These are phyloP conservation scores for Spilogale gracilis DNA, from an alignment of 2,113 vertebrate species.

Conservation along the genomic window DNA sequence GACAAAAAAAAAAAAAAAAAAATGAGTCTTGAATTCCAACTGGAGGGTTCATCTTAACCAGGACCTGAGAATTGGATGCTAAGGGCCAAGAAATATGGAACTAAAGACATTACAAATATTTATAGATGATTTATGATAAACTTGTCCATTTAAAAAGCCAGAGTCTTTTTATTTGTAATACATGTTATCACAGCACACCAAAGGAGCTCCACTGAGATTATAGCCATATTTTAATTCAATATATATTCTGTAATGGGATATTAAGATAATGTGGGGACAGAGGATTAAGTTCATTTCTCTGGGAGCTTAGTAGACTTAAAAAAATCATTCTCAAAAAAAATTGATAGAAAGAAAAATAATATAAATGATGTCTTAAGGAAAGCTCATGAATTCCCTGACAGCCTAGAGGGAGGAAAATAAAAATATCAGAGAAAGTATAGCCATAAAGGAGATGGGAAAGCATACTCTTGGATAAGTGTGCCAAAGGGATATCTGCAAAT, in stretches of 20 bases:
- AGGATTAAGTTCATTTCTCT: slow-evolving; percentile 4
- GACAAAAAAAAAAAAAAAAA: background rate
- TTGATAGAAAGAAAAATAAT: slow-evolving; percentile 19
- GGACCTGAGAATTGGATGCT: background rate
- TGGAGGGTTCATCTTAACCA: background rate
- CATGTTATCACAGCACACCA: background rate
- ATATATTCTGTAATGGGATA: background rate
- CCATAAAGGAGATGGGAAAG: background rate
- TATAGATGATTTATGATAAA: slow-evolving; percentile 48
- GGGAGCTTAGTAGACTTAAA: background rate
- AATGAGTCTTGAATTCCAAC: background rate
- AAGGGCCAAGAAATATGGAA: background rate
- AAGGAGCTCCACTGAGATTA: background rate
- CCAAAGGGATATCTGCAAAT: background rate
- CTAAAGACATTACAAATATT: background rate
- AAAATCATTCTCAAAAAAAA: background rate
- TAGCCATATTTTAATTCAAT: background rate
- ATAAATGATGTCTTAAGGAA: background rate
- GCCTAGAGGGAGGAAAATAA: background rate
- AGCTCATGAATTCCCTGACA: background rate
- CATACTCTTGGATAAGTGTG: background rate
- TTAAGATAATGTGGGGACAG: background rate
- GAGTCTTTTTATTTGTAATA: background rate
- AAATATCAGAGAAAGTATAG: background rate
- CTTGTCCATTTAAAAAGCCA: background rate